Percentiles rank a stretch among this genome's conserved stretches.
Evolutionary conservation across 2,113 vertebrate species (phyloP).

Genomic region (Cryptomyrus ogoouensis): DNA sequence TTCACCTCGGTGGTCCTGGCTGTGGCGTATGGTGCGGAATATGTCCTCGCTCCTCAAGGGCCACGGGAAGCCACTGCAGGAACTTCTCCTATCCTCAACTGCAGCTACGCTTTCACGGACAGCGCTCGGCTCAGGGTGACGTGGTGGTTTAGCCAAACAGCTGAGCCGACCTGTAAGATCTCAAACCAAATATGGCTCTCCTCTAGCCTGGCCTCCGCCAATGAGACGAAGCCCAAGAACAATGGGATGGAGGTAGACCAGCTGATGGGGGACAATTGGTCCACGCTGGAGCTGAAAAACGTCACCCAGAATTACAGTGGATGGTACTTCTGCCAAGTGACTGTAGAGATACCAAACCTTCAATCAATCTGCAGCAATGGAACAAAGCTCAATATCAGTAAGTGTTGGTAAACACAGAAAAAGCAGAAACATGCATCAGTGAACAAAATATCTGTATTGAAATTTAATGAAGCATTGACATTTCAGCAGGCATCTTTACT

Average conservation of each 20-base stretch:
- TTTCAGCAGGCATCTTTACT: too few relatives aligned
- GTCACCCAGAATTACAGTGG: conserved; percentile 22
- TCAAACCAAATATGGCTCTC: not conserved
- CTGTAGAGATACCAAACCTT: conserved; percentile 26
- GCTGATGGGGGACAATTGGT: rapidly evolving
- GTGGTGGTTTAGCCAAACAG: conserved; percentile 29
- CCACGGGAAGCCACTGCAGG: not conserved
- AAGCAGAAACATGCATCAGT: not conserved
- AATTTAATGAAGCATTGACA: not conserved
- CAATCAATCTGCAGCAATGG: rapidly evolving
- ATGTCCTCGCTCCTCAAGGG: not conserved
- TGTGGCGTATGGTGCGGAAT: not conserved
- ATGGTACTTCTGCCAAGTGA: conserved; percentile 35
- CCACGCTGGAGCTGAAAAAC: not conserved
- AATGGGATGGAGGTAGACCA: not conserved
- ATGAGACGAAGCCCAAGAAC: not conserved
- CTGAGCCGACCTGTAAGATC: rapidly evolving
- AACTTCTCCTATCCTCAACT: conserved; percentile 29
- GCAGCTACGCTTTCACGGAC: not conserved
- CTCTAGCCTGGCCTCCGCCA: rapidly evolving
- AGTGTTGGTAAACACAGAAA: conserved; percentile 34
- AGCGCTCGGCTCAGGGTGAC: not conserved
- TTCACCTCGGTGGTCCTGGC: conserved; percentile 16
- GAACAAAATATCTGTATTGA: not conserved
- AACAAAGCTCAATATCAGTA: conserved; percentile 40